A percentile compares a stretch with the other conserved stretches of the same genome.
phyloP scores from a whole-genome alignment of 2,888 invertebrate species.

The Nasonia oneida region DNA sequence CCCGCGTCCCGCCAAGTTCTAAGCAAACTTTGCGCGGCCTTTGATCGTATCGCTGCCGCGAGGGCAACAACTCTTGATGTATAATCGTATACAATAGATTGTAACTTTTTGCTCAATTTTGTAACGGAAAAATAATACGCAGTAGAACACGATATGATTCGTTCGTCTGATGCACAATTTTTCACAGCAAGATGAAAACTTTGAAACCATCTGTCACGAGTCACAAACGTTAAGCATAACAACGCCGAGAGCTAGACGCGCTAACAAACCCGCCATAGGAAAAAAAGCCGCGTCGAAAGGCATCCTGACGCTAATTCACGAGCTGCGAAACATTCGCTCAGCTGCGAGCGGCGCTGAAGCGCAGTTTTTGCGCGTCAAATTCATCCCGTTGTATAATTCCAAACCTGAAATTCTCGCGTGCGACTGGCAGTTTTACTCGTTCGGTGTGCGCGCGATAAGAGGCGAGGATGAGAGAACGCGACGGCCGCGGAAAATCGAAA shows the following conservation, averaged over 20 bases:
- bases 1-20: not conserved
- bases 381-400: conserved; percentile 63
- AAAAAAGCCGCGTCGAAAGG: not conserved
- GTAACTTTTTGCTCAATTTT: no score
- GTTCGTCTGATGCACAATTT: not conserved
- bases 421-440: conserved; percentile 66
- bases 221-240: not conserved
- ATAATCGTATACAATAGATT: not conserved
- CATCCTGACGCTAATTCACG: not conserved
- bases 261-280: not conserved
- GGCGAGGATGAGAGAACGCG: not conserved
- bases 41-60: not conserved
- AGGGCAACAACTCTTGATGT: not conserved
- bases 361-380: conserved; percentile 27
- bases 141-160: no score
- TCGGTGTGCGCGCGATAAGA: conserved; percentile 60
- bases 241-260: not conserved
- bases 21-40: not conserved
- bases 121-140: no score
- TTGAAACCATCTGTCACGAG: not conserved
- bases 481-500: not conserved
- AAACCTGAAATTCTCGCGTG: conserved; percentile 64
- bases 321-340: not conserved
- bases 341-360: not conserved
- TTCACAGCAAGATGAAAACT: not conserved